Conservation (phyloP, 2,888 invertebrate species). For the Athetis lepigone region DNA sequence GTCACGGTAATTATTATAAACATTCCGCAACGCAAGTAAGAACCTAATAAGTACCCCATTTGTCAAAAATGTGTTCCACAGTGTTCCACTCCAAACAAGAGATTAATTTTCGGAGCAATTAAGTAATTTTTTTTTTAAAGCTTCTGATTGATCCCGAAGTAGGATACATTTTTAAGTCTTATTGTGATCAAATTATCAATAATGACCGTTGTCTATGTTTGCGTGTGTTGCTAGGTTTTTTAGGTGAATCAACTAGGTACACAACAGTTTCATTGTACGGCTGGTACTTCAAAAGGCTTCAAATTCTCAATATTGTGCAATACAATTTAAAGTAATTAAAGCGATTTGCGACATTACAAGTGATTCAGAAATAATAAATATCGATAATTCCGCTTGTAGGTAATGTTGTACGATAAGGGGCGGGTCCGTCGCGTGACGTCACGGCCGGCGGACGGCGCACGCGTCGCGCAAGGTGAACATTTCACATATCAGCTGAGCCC, state of each 20-base stretch:
- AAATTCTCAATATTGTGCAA: constrained; percentile 3
- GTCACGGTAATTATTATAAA: too few relatives aligned
- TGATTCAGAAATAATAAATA: constrained; percentile 8
- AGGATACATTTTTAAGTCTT: too few relatives aligned
- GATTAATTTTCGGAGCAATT: constrained; percentile 36
- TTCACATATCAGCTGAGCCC: constrained; percentile 48
- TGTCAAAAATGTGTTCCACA: constrained; percentile 28
- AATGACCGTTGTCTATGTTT: too few relatives aligned
- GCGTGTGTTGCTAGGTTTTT: not conserved
- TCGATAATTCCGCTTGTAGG: constrained; percentile 12
- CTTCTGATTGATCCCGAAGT: not conserved
- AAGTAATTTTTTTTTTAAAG: too few relatives aligned
- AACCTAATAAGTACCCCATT: too few relatives aligned
- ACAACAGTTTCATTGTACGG: not conserved
- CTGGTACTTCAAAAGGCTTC: not conserved
- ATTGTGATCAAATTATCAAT: too few relatives aligned
- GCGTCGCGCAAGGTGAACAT: constrained; percentile 51
- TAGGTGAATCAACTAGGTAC: not conserved
- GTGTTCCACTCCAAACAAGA: constrained; percentile 9
- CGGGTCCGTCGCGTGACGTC: constrained; percentile 34
- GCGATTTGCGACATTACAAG: not conserved
- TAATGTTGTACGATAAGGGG: constrained; percentile 25
- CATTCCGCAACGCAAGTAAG: too few relatives aligned
- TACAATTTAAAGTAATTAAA: not conserved
- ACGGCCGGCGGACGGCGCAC: constrained; percentile 29